Evolutionary conservation across 2,888 invertebrate genomes (phyloP), one percentile per base, ranked within the genome.

Genomic region (Maniola hyperantus): DNA sequence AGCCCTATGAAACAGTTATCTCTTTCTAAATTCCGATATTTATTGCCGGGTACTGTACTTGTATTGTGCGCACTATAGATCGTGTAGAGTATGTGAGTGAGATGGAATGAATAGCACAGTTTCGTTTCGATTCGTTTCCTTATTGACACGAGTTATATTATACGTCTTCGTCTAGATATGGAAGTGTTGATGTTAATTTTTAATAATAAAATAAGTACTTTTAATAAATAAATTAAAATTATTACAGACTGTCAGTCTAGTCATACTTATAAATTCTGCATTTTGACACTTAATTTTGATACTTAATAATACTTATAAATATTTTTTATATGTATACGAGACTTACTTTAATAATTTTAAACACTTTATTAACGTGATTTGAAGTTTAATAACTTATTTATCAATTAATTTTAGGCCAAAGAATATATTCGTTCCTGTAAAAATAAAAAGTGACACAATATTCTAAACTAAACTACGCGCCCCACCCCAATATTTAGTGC

Each of bases 101-200:
- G 39, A 10, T 10, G 11, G 39, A 39, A 39, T 11, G 39, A 39
- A 10, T 5, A 11, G 26, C 26, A 1, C 26, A 1, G 26, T 26
- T 26, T 26, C 26, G 1, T 2, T 26, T 26, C 18, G 39, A 48
- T 48, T 18, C 0, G 6, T 15, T 48, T 48, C 2, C 26, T 26
- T 18, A 10, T 15, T 18, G 34, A 11, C 39, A 11, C 26, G 39
- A 11, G 11, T 39, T 39, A 39, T 42, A 11, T 7, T 20, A 20
- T 18, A 57, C 42, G n/a, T n/a, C n/a, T n/a, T 59, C 0, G 1
- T 10, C 5, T 44, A 11, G 50, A 50, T 64, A 39, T 64, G 64
- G 57, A 58, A 64, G 64, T 64, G 64, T 64, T 57, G 26, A 64
- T 34, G 15, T 34, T 34, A 8, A 54, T 13, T 33, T 18, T 0